Percentiles rank a stretch among this genome's conserved stretches.
phyloP scores from a whole-genome alignment of 2,797 vertebrate genomes.

The Aselliscus stoliczkanus region DNA sequence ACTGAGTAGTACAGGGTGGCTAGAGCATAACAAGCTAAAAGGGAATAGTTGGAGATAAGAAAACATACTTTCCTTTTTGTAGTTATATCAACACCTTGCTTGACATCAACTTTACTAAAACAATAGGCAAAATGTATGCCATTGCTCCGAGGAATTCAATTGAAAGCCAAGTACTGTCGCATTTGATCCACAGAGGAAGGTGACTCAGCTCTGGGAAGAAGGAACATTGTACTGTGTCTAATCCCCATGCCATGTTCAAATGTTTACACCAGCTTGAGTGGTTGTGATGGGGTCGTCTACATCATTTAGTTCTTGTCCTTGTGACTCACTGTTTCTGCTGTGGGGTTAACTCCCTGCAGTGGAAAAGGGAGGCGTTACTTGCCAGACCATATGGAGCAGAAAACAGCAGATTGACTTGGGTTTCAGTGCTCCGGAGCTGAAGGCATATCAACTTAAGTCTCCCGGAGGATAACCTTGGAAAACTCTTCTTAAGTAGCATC shows the following conservation, averaged over 20 bases:
- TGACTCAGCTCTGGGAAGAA: slow-evolving; percentile 11
- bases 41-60: background rate
- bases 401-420: slow-evolving; percentile 50
- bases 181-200: background rate
- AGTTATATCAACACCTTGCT: background rate
- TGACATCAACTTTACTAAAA: background rate
- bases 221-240: background rate
- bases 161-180: background rate
- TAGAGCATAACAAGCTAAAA: background rate
- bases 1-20: background rate
- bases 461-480: slow-evolving; percentile 49
- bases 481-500: slow-evolving; percentile 18
- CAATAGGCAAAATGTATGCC: background rate
- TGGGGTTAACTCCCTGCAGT: slow-evolving; percentile 39
- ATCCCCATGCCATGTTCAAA: background rate
- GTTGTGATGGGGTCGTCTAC: slow-evolving; percentile 33
- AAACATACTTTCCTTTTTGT: background rate
- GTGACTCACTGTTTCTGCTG: slow-evolving; percentile 59
- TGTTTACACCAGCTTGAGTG: slow-evolving; percentile 21
- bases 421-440: slow-evolving; percentile 35
- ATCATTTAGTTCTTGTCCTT: slow-evolving; percentile 53
- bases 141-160: background rate
- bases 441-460: background rate
- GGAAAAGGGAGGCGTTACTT: slow-evolving; percentile 46
- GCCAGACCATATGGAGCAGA: slow-evolving; percentile 59